Percentiles rank a stretch among this genome's conserved stretches.
phyloP scores from a whole-genome alignment of 2,797 vertebrate species.

The Cheirogaleus major region DNA sequence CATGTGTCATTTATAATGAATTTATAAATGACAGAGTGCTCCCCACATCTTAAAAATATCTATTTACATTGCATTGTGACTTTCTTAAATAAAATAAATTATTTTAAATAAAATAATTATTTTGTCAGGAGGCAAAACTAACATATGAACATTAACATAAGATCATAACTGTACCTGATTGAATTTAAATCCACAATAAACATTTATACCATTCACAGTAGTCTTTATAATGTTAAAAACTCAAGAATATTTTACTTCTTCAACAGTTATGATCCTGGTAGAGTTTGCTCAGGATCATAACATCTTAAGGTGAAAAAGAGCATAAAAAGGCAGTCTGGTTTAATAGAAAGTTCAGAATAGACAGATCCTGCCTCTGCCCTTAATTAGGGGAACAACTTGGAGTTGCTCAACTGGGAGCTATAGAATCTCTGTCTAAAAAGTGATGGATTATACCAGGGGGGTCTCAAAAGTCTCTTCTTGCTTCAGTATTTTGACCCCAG shows the following conservation, averaged over 20 bases:
- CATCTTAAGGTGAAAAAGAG: background rate
- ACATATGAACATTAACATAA: background rate
- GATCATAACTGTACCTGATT: background rate
- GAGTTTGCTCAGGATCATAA: background rate
- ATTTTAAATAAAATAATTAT: conserved; percentile 19
- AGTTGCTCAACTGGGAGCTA: background rate
- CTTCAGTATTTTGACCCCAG: background rate
- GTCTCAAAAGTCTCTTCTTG: background rate
- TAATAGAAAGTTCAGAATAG: background rate
- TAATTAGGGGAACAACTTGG: background rate
- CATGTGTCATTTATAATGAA: background rate
- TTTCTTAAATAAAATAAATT: conserved; percentile 24
- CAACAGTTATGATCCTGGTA: background rate
- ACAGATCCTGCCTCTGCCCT: background rate
- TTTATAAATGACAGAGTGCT: background rate
- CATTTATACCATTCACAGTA: background rate
- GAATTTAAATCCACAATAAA: background rate
- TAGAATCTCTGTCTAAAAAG: background rate
- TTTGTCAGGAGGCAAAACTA: conserved; percentile 1
- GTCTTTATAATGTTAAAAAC: conserved; percentile 25
- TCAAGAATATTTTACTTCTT: conserved; percentile 5
- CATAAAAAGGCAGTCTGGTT: background rate
- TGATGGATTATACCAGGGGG: background rate
- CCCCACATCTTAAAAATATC: background rate
- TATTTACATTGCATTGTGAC: background rate